Evolutionary conservation across 2,888 invertebrate genomes (phyloP).

Genomic region (Aphodius granarius): DNA sequence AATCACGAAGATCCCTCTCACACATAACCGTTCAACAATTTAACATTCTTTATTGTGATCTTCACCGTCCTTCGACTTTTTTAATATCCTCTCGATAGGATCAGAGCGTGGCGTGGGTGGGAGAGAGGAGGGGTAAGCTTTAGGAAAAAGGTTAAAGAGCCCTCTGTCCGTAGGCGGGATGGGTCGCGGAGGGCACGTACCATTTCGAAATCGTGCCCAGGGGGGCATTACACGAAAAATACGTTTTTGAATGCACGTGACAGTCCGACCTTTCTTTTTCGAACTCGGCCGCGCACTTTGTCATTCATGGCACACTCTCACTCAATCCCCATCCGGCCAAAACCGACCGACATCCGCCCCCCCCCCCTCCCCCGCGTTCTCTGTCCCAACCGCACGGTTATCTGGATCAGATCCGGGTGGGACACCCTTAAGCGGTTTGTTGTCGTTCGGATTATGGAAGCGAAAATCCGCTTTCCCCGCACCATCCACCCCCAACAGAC

Average conservation of each 20-base stretch:
- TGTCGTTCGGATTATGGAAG: slow-evolving; percentile 26
- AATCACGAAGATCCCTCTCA: too few species aligned
- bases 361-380: not conserved
- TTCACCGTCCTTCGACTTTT: not conserved
- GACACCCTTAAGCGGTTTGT: slow-evolving; percentile 24
- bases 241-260: not conserved
- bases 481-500: too few species aligned
- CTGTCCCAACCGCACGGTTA: not conserved
- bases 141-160: not conserved
- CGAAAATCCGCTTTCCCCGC: not conserved
- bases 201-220: not conserved
- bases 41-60: too few species aligned
- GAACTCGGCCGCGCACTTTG: slow-evolving; percentile 1
- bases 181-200: not conserved
- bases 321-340: not conserved
- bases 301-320: slow-evolving; percentile 9
- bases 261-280: not conserved
- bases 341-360: not conserved
- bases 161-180: not conserved
- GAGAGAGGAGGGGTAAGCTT: not conserved
- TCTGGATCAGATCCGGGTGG: slow-evolving; percentile 2
- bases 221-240: not conserved
- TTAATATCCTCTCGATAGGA: not conserved
- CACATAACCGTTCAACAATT: too few species aligned
- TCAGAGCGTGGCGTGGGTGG: too few species aligned